Percentiles rank a stretch among this genome's conserved stretches.
Conservation (phyloP, 37 sponge, comb jelly and placozoan genomes). For the Bolinopsis microptera region DNA sequence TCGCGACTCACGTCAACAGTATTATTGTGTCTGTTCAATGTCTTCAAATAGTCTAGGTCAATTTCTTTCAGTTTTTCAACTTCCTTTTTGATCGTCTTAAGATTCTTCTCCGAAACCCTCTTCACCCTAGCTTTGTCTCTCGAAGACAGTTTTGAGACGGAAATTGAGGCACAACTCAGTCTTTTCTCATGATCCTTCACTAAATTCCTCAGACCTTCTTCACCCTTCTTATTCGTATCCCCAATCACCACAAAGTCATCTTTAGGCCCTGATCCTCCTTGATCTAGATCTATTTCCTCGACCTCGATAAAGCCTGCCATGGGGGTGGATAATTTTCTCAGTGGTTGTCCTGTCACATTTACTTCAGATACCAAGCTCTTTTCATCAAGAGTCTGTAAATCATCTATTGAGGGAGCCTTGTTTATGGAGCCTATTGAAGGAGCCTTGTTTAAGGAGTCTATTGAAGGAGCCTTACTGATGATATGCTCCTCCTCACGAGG, state of each 20-base stretch:
- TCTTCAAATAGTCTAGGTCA: conserved; percentile 34
- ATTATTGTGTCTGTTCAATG: not conserved
- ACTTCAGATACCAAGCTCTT: not conserved
- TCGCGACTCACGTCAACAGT: not conserved
- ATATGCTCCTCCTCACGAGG: too few species aligned
- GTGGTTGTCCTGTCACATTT: not conserved
- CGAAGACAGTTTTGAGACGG: not conserved
- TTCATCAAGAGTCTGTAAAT: not conserved
- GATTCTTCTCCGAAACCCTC: not conserved
- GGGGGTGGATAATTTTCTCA: not conserved
- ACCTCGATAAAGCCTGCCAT: not conserved
- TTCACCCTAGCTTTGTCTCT: not conserved
- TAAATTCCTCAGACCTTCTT: not conserved
- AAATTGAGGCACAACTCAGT: not conserved
- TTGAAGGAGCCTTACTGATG: not conserved
- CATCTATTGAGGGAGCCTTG: not conserved
- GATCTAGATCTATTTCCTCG: not conserved
- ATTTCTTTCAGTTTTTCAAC: not conserved
- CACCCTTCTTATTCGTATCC: not conserved
- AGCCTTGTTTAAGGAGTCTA: not conserved
- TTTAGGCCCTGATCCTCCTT: not conserved
- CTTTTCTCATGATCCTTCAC: conserved; percentile 40
- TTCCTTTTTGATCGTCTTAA: not conserved
- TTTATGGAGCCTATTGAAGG: not conserved
- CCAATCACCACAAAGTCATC: not conserved